Evolutionary conservation across 2,797 vertebrate genomes (phyloP), one percentile per base, ranked within the genome.

Genomic region (Muscicapa striata): DNA sequence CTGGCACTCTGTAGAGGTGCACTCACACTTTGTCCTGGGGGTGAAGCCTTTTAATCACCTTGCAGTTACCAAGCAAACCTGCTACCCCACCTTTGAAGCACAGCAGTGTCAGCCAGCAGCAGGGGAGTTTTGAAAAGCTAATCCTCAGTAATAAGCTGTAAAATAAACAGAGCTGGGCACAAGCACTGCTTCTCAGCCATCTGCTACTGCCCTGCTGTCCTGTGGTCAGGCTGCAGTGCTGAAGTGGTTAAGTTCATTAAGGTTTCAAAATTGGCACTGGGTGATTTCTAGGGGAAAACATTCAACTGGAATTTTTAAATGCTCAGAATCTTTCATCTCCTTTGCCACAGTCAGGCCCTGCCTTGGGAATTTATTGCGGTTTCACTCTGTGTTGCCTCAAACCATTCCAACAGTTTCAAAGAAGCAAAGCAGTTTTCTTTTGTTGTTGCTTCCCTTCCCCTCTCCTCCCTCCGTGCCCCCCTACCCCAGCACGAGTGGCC

Each of bases 371-470:
- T 97, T 93, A 57, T 92, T 98, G 97, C 51, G 97, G 97, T 98
- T 98, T 98, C 95, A 22, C 97, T 97, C 97, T 98, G 97, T 30
- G 4, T 98, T 98, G 98, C 98, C 97, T 98, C 98, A 97, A 98
- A 98, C 97, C 97, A 90, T 97, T 97, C 96, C 74, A 97, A 97
- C 94, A 92, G 96, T 97, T 98, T 97, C 97, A 97, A 97, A 98
- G 97, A 80, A 95, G 94, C 93, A 94, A 96, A 98, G 95, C 96
- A 97, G 96, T 98, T 97, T 97, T 97, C 97, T 97, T 97, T 97
- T 95, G 94, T 97, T 96, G 96, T 89, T 95, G 89, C 96, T 96
- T 96, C 92, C 94, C 93, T 96, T 96, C 93, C 77, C 72, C 67
- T 94, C 58, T 91, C 93, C 69, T 76, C 52, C 1, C 40, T 51